These are phyloP conservation scores for Moxostoma hubbsi DNA, from an alignment of 2,797 vertebrate species.

Conservation along the genomic window DNA sequence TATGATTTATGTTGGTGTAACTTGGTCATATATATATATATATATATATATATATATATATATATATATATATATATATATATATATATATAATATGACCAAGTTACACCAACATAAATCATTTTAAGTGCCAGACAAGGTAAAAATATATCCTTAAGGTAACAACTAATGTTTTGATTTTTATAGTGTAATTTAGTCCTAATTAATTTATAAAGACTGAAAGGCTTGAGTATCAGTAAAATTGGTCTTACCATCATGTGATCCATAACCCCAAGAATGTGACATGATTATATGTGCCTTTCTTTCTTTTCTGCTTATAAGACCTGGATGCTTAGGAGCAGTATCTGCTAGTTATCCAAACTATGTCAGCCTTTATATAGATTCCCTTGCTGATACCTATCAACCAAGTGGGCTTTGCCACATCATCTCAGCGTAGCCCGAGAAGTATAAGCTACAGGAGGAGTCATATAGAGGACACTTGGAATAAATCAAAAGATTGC, in stretches of 20 bases:
- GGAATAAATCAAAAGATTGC: neutral
- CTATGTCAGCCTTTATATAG: slow-evolving; percentile 61
- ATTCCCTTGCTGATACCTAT: slow-evolving; percentile 33
- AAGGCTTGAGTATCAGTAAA: neutral
- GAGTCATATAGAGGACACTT: slow-evolving; percentile 37
- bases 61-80: too few species aligned
- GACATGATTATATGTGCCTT: slow-evolving; percentile 64
- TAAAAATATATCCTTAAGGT: too few species aligned
- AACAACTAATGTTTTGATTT: too few species aligned
- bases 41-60: too few species aligned
- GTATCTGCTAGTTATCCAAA: slow-evolving; percentile 26
- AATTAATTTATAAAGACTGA: neutral
- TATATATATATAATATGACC: too few species aligned
- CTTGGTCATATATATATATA: too few species aligned
- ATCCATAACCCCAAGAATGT: slow-evolving; percentile 79
- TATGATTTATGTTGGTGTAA: too few species aligned
- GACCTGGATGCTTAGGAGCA: slow-evolving; percentile 15
- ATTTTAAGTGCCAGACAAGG: too few species aligned
- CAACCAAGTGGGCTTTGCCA: slow-evolving; percentile 56
- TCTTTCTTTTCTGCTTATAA: slow-evolving; percentile 12
- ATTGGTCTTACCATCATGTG: slow-evolving; percentile 71
- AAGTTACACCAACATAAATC: too few species aligned
- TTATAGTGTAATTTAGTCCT: neutral
- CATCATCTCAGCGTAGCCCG: slow-evolving; percentile 41
- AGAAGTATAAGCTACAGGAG: slow-evolving; percentile 33